phyloP scores from a whole-genome alignment of 1,140 invertebrate genomes.

The Cyclargus thomasi region DNA sequence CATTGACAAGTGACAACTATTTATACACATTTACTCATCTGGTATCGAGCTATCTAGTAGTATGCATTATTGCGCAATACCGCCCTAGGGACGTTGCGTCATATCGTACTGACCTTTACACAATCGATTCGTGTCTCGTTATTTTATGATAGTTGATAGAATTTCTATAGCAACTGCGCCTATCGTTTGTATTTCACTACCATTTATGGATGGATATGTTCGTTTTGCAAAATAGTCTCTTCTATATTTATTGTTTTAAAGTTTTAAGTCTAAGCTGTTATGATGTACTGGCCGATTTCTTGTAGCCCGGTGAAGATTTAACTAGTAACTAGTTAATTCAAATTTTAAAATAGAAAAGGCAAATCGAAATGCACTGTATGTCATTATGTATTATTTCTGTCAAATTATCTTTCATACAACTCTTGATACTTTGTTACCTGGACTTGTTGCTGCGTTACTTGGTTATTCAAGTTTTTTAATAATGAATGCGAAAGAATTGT shows the following conservation, averaged over 20 bases:
- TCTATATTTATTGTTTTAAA: no score
- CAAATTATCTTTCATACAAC: background rate
- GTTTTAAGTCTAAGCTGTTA: no score
- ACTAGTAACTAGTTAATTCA: no score
- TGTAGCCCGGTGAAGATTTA: no score
- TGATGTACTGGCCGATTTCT: no score
- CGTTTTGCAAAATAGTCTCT: no score
- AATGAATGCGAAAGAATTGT: slow-evolving; percentile 6
- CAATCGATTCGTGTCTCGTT: slow-evolving; percentile 48
- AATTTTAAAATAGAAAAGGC: no score
- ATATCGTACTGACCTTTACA: slow-evolving; percentile 63
- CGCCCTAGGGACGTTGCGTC: slow-evolving; percentile 59
- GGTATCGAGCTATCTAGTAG: background rate
- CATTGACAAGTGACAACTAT: background rate
- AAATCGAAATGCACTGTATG: no score
- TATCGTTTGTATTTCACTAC: no score
- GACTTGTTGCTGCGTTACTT: background rate
- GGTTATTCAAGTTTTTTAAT: background rate
- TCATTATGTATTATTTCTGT: no score
- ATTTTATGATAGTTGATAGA: background rate
- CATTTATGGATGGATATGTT: no score
- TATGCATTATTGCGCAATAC: slow-evolving; percentile 60
- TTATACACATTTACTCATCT: background rate
- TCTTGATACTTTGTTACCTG: background rate
- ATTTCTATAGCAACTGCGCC: slow-evolving; percentile 18